phyloP scores from a whole-genome alignment of 1,140 invertebrate species.

The Bombyx mandarina region DNA sequence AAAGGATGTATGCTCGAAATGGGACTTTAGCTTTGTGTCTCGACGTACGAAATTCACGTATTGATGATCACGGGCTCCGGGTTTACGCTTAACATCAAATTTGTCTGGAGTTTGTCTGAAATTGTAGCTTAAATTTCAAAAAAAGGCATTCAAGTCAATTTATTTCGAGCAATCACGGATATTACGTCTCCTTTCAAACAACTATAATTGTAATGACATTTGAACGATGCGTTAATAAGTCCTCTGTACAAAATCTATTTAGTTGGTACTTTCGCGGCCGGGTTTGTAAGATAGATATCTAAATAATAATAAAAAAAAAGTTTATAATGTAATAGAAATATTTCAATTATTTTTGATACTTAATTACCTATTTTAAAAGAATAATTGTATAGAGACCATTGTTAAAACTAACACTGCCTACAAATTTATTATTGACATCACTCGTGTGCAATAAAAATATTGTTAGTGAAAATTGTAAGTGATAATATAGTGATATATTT shows the following conservation, averaged over 20 bases:
- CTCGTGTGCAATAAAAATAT: constrained; percentile 25
- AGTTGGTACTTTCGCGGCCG: constrained; percentile 15
- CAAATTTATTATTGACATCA: constrained; percentile 16
- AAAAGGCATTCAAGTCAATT: no score
- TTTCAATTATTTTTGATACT: constrained; percentile 40
- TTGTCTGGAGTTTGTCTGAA: no score
- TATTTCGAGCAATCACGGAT: no score
- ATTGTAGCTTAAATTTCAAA: no score
- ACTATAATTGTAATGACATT: no score
- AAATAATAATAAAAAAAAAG: constrained; percentile 5
- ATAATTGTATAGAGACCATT: constrained; percentile 20
- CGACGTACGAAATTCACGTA: no score
- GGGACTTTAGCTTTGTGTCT: no score
- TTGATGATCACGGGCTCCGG: no score
- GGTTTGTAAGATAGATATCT: constrained; percentile 22
- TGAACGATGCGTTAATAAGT: no score
- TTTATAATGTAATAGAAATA: constrained; percentile 21
- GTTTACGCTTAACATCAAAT: no score
- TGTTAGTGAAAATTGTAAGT: constrained; percentile 3
- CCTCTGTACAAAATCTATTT: constrained; percentile 2
- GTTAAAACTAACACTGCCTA: constrained; percentile 28
- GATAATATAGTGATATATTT: neutral
- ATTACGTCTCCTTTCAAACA: no score
- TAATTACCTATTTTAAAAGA: constrained; percentile 27
- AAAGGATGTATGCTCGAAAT: no score